phyloP scores from a whole-genome alignment of 2,113 vertebrate genomes.

The Narcine bancroftii region DNA sequence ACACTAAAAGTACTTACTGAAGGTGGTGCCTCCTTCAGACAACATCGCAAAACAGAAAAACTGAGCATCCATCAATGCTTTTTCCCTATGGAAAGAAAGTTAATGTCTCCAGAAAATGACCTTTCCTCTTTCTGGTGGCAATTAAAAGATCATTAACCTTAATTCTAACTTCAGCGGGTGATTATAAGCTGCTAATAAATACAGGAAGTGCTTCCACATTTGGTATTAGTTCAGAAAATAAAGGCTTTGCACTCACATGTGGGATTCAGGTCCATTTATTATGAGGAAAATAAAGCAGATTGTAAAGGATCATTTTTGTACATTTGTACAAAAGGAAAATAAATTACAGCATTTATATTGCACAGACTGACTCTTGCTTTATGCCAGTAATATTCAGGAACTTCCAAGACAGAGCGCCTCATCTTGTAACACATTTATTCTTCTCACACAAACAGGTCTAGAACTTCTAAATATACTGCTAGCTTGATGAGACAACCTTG shows the following conservation, averaged over 20 bases:
- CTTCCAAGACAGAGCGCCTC: background rate
- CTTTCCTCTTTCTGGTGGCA: too few relatives aligned
- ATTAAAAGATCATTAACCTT: too few relatives aligned
- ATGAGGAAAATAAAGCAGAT: background rate
- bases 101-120: too few relatives aligned
- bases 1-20: background rate
- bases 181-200: too few relatives aligned
- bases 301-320: background rate
- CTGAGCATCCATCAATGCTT: too few relatives aligned
- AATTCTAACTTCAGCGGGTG: too few relatives aligned
- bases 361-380: background rate
- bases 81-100: too few relatives aligned
- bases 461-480: background rate
- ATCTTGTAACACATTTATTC: background rate
- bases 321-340: background rate
- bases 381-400: background rate
- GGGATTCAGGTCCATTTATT: constrained; percentile 15
- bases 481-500: background rate
- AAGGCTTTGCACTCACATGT: background rate
- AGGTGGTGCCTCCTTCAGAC: background rate
- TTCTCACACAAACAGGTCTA: background rate
- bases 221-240: background rate
- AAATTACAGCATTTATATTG: constrained; percentile 1
- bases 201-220: too few relatives aligned
- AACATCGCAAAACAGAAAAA: background rate